Base-by-base conservation (phyloP, 2,797 vertebrate genomes). In the Enteromius paludinosus region DNA sequence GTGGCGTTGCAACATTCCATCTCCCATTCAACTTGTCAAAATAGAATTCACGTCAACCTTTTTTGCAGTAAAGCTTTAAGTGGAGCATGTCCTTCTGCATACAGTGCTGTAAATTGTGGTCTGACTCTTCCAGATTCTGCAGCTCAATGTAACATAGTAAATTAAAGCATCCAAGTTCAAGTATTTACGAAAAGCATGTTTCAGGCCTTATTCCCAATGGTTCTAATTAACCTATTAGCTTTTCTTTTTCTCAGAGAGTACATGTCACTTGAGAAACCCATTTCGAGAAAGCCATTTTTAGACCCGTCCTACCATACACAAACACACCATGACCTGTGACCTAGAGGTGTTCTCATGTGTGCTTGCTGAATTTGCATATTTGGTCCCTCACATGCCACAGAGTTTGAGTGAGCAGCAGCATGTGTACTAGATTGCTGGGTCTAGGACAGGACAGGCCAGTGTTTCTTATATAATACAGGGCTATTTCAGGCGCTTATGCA, bases 381-480 rank as follows among this genome's bases (percentile, higher is more conserved):
- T 76, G 38, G 18, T 14, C 23, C 35, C 23, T 59, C 23, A 41
- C 35, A 20, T 62, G 38, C 17, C 73, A 43, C 23, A 28, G 38
- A 3, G 28, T 75, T 61, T 75, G 52, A 75, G 54, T 75, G n/a
- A 71, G 20, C 52, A 28, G 35, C 15, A 54, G 23, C 90, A 87
- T 84, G 87, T 85, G 89, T 49, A 18, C 3, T 0, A 14, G 9
- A 43, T 14, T 70, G 35, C 14, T 70, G 43, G 59, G n/a, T 59
- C 54, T 70, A 71, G 47, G 35, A 62, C 54, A 61, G 64, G 47
- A 23, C 52, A 30, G 8, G 2, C 8, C 64, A 45, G 38, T 38
- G 25, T 66, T 41, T n/a, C 64, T 83, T 83, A 83, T 69, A 30
- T 76, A 83, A 83, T 10, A 41, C 9, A 59, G 61, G 30, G 62